Conservation (phyloP, 2,888 invertebrate genomes). For the Clitarchus hookeri region DNA sequence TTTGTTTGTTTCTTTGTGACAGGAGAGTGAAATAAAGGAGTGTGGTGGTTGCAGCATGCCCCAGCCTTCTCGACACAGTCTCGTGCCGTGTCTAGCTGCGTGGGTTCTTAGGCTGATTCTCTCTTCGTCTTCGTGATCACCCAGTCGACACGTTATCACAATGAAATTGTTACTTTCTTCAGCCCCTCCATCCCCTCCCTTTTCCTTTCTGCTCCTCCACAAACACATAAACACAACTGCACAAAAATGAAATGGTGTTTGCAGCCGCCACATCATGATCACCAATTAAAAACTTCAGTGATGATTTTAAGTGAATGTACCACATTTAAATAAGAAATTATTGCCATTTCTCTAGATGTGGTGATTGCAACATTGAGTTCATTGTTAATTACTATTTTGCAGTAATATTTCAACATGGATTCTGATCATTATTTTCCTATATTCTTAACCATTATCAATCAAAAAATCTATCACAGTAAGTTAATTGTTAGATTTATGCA, state of each 20-base stretch:
- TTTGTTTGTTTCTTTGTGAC: conserved; percentile 28
- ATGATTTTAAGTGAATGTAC: neutral
- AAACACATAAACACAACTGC: neutral
- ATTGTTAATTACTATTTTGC: neutral
- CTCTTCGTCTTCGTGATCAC: conserved; percentile 24
- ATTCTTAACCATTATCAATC: no score
- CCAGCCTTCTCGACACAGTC: conserved; percentile 32
- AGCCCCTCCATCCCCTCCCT: neutral
- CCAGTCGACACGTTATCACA: neutral
- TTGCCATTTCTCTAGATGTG: neutral
- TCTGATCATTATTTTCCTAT: neutral
- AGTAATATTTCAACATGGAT: neutral
- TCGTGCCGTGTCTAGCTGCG: conserved; percentile 33
- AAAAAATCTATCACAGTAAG: no score
- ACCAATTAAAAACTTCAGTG: neutral
- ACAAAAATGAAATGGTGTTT: conserved; percentile 11
- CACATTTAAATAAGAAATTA: neutral
- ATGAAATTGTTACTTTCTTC: conserved; percentile 5
- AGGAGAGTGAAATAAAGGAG: conserved; percentile 58
- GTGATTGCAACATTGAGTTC: neutral
- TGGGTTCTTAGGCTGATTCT: conserved; percentile 30
- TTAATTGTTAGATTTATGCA: no score
- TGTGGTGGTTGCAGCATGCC: conserved; percentile 49
- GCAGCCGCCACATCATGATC: neutral
- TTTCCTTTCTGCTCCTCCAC: neutral